These are phyloP conservation scores for Sebastes ruberrimus DNA, from an alignment of 2,797 vertebrate genomes.

Conservation along the genomic window DNA sequence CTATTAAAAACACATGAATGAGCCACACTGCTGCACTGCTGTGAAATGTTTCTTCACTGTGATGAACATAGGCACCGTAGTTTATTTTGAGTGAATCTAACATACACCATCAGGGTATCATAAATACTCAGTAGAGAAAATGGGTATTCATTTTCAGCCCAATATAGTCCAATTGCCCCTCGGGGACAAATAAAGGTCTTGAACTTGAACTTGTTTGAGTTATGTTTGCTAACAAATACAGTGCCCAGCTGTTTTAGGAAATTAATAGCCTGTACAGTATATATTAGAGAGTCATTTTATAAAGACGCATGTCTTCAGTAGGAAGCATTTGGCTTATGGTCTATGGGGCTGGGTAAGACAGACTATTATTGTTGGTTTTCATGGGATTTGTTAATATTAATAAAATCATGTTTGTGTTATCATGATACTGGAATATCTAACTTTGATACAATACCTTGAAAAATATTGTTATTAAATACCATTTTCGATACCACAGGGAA, in stretches of 20 bases:
- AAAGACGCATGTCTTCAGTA: background rate
- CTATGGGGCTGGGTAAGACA: background rate
- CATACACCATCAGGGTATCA: background rate
- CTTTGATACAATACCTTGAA: no score
- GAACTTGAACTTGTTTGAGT: background rate
- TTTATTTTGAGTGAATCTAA: conserved; percentile 21
- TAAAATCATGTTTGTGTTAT: background rate
- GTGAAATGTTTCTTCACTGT: background rate
- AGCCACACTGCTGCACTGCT: background rate
- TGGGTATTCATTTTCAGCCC: background rate
- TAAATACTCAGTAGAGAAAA: background rate
- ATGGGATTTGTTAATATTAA: background rate
- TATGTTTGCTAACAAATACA: background rate
- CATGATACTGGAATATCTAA: no score
- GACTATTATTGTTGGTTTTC: background rate
- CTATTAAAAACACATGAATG: background rate
- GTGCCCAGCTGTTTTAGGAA: background rate
- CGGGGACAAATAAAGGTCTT: no score
- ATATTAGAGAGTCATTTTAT: background rate
- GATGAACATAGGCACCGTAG: background rate
- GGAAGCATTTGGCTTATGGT: background rate
- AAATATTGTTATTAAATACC: no score
- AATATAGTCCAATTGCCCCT: background rate
- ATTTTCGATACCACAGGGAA: no score
- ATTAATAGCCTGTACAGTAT: background rate